Conservation (phyloP, 2,888 invertebrate genomes). For the Geophilus truncorum region DNA sequence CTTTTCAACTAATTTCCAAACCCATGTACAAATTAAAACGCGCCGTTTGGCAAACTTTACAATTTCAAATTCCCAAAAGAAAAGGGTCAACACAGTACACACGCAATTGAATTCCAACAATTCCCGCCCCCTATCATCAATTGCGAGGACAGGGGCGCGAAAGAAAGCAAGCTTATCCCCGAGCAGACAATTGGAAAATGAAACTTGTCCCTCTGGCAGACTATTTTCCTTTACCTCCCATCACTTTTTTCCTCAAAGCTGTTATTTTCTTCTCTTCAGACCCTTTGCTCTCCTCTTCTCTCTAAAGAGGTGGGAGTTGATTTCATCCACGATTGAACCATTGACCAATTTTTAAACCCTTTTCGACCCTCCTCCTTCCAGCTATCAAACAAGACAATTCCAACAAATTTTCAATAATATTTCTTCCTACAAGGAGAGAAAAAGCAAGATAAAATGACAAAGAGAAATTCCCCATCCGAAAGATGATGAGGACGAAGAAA, state of each 20-base stretch:
- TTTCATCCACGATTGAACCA: constrained; percentile 20
- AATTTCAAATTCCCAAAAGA: neutral
- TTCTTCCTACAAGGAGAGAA: neutral
- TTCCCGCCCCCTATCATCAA: neutral
- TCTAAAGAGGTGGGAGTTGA: constrained; percentile 16
- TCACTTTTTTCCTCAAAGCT: constrained; percentile 8
- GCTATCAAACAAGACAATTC: constrained; percentile 20
- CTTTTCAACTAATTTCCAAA: constrained; percentile 6
- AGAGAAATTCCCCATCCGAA: neutral
- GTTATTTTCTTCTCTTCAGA: constrained; percentile 1
- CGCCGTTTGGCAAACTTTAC: neutral
- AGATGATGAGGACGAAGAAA: constrained; percentile 6
- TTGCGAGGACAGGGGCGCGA: neutral
- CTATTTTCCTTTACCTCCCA: constrained; percentile 10
- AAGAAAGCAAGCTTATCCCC: neutral
- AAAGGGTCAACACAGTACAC: neutral
- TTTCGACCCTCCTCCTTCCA: neutral
- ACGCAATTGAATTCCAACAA: neutral
- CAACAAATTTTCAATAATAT: constrained; percentile 15
- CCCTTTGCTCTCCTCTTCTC: neutral
- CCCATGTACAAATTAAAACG: neutral
- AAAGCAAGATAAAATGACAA: constrained; percentile 3
- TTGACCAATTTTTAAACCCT: constrained; percentile 20
- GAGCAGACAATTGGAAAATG: constrained; percentile 3
- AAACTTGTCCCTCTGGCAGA: constrained; percentile 16